Base-by-base conservation (phyloP, 1,140 invertebrate genomes). In the Cyclina sinensis region DNA sequence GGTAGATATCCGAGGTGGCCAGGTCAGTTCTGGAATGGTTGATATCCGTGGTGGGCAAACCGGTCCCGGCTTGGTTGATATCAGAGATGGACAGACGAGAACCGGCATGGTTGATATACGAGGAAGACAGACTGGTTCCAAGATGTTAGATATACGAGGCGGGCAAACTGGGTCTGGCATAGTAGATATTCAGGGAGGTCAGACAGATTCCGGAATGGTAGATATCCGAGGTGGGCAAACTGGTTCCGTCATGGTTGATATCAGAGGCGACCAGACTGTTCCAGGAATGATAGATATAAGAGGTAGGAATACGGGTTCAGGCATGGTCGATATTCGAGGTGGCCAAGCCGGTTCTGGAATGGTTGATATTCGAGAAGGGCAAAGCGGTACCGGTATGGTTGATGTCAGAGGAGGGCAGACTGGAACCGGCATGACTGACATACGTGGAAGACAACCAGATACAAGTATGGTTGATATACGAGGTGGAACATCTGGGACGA, bases 381-480 rank as follows among this genome's bases (percentile, higher is more conserved):
- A 54, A 5, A 73, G 30, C 30, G 39, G 27, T 32, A 16, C 62
- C 27, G 59, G 39, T 18, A 73, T 84, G 82, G 35, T 84, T 73
- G 82, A 70, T 35, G 37, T 84, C 39, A 46, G 74, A 18, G 24
- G 39, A 3, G 70, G 70, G 48, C 62, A 82, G 24, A 65, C 43
- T 27, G 35, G 16, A 27, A 0, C 54, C 18, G 51, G 57, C 39
- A 39, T 82, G 51, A 59, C 43, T 24, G 80, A 82, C 30, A 59
- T 65, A 9, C 35, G 80, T 2, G 57, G 37, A 16, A 12, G 62
- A 37, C 48, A 59, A 21, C 73, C 62, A 5, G 82, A 16, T 73
- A 4, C 14, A 16, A 68, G 24, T 30, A 51, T 84, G 82, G 62
- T 84, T 70, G 82, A 84, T 24, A 54, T 84, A 16, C 62, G 82